Percentiles rank a stretch among this genome's conserved stretches.
phyloP scores from a whole-genome alignment of 2,888 invertebrate species.

The Sminthurinus aureus region DNA sequence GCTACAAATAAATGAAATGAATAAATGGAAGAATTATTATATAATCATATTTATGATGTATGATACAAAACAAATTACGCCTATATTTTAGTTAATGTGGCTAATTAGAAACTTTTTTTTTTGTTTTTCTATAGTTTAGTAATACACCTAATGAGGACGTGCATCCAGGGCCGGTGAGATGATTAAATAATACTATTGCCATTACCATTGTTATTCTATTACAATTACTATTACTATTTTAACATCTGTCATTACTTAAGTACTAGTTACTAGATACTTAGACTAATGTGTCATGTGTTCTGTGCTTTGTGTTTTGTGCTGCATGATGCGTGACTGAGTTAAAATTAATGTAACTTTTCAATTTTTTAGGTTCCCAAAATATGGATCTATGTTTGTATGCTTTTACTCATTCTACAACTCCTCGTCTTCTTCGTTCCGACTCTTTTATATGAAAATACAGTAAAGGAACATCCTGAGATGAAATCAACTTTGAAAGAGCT shows the following conservation, averaged over 20 bases:
- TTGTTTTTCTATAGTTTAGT: slow-evolving; percentile 14
- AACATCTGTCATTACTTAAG: no score
- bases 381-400: slow-evolving; percentile 31
- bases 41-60: background rate
- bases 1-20: no score
- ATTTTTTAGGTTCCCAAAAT: slow-evolving; percentile 14
- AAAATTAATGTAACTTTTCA: no score
- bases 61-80: no score
- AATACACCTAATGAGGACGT: slow-evolving; percentile 24
- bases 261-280: no score
- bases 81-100: background rate
- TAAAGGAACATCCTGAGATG: slow-evolving; percentile 6
- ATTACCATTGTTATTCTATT: no score
- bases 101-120: background rate
- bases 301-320: no score
- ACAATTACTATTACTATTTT: no score
- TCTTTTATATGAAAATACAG: slow-evolving; percentile 9
- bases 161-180: slow-evolving; percentile 29
- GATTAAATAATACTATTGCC: no score
- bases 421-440: slow-evolving; percentile 29
- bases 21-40: no score
- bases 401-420: slow-evolving; percentile 24
- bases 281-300: no score
- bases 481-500: slow-evolving; percentile 30
- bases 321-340: no score